Base-by-base conservation (phyloP, 2,113 vertebrate genomes). In the Eulacestoma nigropectus region DNA sequence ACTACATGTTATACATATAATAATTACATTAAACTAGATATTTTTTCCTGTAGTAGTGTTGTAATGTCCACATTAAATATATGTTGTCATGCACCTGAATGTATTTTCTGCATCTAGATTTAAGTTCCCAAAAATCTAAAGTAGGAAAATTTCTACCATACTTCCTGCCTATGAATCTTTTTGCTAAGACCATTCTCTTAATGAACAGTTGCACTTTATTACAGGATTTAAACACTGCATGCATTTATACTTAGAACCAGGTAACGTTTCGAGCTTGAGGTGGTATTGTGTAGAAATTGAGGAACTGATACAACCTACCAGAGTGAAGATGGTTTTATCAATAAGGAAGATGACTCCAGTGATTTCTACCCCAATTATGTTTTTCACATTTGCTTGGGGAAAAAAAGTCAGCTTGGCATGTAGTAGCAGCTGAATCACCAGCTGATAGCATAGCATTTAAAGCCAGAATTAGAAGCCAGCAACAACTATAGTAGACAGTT, bases 401-500 rank as follows among this genome's bases (percentile, higher is more conserved):
- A 37, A 90, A 75, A 46, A 63, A 4, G 10, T 53, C 74, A 80
- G 46, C 63, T 85, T 92, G 76, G 92, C 79, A 70, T 50, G 79
- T 95, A 92, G 92, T 94, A 93, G 79, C 95, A 92, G 86, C 92
- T 96, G 92, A 95, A 88, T 92, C 96, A 94, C 76, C 86, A 93
- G 85, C 80, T 93, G 86, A 93, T 46, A 93, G 79, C 90, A 52
- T 50, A 88, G 79, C 88, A 42, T 88, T 92, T 80, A 80, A 90
- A 92, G 76, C 92, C 88, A 90, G 79, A 92, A 93, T 96, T 92
- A 86, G 95, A 92, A 93, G 41, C 55, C 79, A 74, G 39, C 3
- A 21, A 84, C 70, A 90, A 75, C 72, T 87, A 26, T 70, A 86
- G 93, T 68, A 86, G 83, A 69, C 42, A 88, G 67, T 55, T 20